phyloP scores from a whole-genome alignment of 2,888 invertebrate genomes.

The Carterocephalus palaemon region DNA sequence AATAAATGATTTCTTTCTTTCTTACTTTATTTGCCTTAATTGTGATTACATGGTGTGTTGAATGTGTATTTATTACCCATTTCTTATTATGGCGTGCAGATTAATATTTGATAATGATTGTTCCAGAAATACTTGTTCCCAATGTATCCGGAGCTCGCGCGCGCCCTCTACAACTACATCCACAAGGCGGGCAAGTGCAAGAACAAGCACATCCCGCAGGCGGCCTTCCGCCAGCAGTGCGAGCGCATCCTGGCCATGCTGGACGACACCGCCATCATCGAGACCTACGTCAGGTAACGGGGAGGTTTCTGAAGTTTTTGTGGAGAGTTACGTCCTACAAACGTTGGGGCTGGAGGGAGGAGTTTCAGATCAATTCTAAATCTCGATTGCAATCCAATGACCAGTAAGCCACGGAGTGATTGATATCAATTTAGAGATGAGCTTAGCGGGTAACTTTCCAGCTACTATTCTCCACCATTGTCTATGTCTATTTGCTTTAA shows the following conservation, averaged over 20 bases:
- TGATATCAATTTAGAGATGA: background rate
- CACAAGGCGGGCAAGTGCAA: constrained; percentile 80
- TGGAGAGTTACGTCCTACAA: too few species aligned
- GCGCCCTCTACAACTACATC: constrained; percentile 82
- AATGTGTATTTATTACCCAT: background rate
- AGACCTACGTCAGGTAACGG: constrained; percentile 82
- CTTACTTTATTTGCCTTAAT: too few species aligned
- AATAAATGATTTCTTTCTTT: too few species aligned
- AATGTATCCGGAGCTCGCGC: constrained; percentile 85
- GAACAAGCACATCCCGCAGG: constrained; percentile 79
- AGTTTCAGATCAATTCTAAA: too few species aligned
- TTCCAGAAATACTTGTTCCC: constrained; percentile 86
- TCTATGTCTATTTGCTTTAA: background rate
- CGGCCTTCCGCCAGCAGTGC: constrained; percentile 85
- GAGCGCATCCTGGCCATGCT: constrained; percentile 81
- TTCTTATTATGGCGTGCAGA: too few species aligned
- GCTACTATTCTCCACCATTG: background rate
- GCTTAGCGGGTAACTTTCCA: background rate
- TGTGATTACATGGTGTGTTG: background rate
- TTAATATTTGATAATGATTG: too few species aligned
- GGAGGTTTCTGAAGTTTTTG: too few species aligned
- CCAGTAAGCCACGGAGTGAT: constrained; percentile 1
- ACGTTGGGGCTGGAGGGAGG: too few species aligned
- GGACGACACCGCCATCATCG: constrained; percentile 80
- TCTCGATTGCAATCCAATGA: too few species aligned